Conservation (phyloP, 2,888 invertebrate genomes). For the Herminia tarsipennalis region DNA sequence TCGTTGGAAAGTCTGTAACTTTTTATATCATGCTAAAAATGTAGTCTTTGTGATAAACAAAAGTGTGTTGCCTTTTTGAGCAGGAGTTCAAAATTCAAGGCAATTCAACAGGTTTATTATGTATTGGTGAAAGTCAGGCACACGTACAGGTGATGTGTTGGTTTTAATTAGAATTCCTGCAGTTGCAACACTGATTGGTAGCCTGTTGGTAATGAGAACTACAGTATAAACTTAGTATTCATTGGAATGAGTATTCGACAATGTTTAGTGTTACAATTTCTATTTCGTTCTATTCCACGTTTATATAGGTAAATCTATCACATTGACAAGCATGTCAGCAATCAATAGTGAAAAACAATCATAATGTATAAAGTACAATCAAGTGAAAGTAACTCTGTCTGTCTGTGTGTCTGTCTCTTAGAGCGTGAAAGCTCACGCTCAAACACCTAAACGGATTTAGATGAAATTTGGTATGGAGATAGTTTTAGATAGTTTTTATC, state of each 20-base stretch:
- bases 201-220: slow-evolving; percentile 13
- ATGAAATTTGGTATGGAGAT: too few species aligned
- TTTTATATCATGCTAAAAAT: not conserved
- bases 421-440: too few species aligned
- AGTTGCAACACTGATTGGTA: slow-evolving; percentile 15
- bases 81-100: not conserved
- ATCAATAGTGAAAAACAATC: too few species aligned
- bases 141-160: slow-evolving; percentile 11
- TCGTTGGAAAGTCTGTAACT: slow-evolving; percentile 16
- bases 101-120: slow-evolving; percentile 3
- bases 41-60: not conserved
- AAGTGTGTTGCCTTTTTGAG: not conserved
- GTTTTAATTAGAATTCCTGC: slow-evolving; percentile 17
- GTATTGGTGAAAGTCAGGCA: not conserved
- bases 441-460: too few species aligned
- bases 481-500: too few species aligned
- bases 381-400: too few species aligned
- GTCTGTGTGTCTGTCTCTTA: too few species aligned
- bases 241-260: slow-evolving; percentile 2
- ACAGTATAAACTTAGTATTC: slow-evolving; percentile 4
- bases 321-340: too few species aligned
- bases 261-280: slow-evolving; percentile 1
- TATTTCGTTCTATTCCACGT: not conserved
- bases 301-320: too few species aligned
- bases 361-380: too few species aligned